Evolutionary conservation across 2,888 invertebrate genomes (phyloP), one percentile per base, ranked within the genome.

Genomic region (Leucophenga maculata): DNA sequence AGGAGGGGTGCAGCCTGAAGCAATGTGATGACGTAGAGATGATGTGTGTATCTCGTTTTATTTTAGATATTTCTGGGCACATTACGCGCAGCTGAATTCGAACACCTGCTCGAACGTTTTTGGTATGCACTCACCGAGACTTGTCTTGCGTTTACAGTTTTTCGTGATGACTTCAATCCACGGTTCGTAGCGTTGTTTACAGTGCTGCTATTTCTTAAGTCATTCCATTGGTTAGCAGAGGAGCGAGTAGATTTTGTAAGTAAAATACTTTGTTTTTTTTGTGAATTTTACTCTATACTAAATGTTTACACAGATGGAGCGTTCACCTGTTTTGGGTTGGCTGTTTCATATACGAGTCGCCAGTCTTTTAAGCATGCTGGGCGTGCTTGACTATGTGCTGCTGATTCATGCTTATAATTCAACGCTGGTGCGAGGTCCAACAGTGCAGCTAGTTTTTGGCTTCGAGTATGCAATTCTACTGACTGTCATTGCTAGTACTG

Each of bases 71-170:
- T 99, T 90, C 97, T 99, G 90, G 98, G 98, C 46, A 96, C 97
- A 83, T 89, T 99, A 67, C 91, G 98, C 79, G 94, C 98, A 69
- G 97, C 98, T 59, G 99, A 99, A 91, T 95, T 98, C 89, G 99
- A 99, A 96, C 98, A 99, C 90, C 91, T 99, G 83, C 95, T 98
- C 88, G 99, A 99, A 88, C 92, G 98, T 77, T 97, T 98, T 60
- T 98, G 99, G 99, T 99, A 99, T 90, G 99, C 99, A 8, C 94
- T 99, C 72, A 98, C 99, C n/a, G 99, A 99, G 90, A 99, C 99
- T 20, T 99, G 99, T 89, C 90, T 99, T 83, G 99, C 99, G 11
- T 99, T 99, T 88, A 99, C 99, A 54, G 97, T 99, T 11, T 99
- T 99, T 89, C 92, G 98, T 85, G 99, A 99, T 90, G 99, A 99